Percentiles rank a stretch among this genome's conserved stretches.
These are phyloP conservation scores for Nesometra sesokonis DNA, from an alignment of 35 echinoderm and acorn worm species.

Conservation along the genomic window DNA sequence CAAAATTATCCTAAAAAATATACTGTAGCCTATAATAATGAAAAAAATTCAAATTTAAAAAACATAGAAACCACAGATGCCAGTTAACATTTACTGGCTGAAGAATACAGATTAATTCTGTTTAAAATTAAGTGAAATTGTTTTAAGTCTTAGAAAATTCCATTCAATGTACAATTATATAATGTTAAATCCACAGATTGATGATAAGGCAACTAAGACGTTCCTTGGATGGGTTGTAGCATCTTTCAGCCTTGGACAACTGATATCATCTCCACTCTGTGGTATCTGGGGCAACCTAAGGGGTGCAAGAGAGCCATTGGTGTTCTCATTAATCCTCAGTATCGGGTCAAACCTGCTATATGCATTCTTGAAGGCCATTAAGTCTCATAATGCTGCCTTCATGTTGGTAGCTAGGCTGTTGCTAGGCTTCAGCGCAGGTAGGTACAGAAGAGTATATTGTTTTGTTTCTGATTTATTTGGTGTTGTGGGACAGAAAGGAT, in stretches of 20 bases:
- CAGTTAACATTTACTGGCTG: too few species aligned
- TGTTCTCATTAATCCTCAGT: neutral
- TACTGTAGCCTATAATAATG: too few species aligned
- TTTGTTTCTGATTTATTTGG: too few species aligned
- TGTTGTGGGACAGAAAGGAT: too few species aligned
- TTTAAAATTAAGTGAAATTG: too few species aligned
- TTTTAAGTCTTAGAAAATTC: too few species aligned
- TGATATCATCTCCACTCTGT: neutral
- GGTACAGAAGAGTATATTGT: too few species aligned
- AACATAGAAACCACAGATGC: too few species aligned
- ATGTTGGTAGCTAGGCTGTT: neutral
- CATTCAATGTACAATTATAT: too few species aligned
- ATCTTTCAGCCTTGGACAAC: neutral
- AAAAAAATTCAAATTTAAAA: too few species aligned
- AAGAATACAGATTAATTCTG: too few species aligned
- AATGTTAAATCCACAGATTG: neutral
- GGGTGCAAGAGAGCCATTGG: neutral
- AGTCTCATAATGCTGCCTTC: neutral
- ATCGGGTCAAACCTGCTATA: neutral
- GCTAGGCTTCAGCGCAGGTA: neutral
- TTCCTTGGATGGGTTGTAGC: neutral
- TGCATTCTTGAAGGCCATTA: neutral
- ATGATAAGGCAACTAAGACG: neutral
- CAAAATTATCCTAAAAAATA: too few species aligned
- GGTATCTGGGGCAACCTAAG: neutral